Evolutionary conservation across 1,140 invertebrate species (phyloP), one percentile per base, ranked within the genome.

Genomic region (Oedothorax gibbosus): DNA sequence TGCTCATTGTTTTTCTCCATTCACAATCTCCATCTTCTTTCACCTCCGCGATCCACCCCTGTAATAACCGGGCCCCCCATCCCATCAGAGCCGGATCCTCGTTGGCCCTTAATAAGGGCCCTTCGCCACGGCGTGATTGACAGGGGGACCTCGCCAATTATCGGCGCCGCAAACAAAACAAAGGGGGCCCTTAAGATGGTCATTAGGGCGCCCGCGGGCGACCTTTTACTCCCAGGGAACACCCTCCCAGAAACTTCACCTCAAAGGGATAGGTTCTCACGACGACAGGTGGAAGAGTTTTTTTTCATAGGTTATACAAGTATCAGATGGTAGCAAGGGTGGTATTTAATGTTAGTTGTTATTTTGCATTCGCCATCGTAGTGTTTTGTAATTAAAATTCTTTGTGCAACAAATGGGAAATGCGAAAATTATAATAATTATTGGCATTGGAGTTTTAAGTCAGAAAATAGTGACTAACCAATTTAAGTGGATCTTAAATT

Each of bases 161-260:
- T 82, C 80, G 80, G 69, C 69, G 80, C 80, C 80, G 69, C 80
- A 82, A 82, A 82, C 80, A 82, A 82, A 82, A 82, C 80, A 82
- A 73, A 82, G 69, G 80, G 80, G 49, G 68, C 65, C 66, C 80
- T 73, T 82, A 73, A 82, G 69, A 73, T 57, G 49, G 54, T 73
- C 80, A 82, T 82, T 82, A 82, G 69, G 80, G 69, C 80, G 57
- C 65, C 49, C 68, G 80, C 64, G 77, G 80, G 53, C 54, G 76
- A 35, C 35, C 35, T 35, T 35, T 35, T 35, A 35, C 35, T 64
- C 78, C 65, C 12, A 21, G 65, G 62, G 65, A 64, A n/a, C 54
- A 66, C 66, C 66, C 79, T 50, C 66, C 68, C 69, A 64, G 56
- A 51, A 56, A 69, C 80, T 73, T 82, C 50, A 68, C n/a, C 62